A percentile compares a stretch with the other conserved stretches of the same genome.
Conservation (phyloP, 2,888 invertebrate species). For the Hololepta plana region DNA sequence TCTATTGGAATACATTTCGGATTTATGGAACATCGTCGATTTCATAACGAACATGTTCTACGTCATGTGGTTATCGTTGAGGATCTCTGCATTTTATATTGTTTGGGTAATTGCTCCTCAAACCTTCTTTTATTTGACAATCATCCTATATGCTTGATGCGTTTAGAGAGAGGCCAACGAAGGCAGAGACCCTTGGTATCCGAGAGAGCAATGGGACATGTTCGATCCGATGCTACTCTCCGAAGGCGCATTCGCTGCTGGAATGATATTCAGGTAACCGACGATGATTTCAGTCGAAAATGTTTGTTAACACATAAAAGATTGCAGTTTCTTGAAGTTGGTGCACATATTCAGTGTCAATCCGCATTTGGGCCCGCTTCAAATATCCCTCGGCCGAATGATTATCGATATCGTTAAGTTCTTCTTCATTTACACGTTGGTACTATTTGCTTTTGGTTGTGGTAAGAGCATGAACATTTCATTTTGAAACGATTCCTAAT, state of each 20-base stretch:
- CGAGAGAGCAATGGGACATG: constrained; percentile 81
- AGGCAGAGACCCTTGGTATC: constrained; percentile 66
- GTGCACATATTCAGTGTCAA: constrained; percentile 96
- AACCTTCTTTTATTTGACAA: constrained; percentile 1
- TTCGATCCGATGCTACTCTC: constrained; percentile 91
- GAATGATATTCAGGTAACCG: constrained; percentile 75
- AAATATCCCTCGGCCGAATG: constrained; percentile 89
- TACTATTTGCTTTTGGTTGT: constrained; percentile 89
- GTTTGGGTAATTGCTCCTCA: constrained; percentile 51
- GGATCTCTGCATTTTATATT: constrained; percentile 74
- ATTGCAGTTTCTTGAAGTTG: constrained; percentile 70
- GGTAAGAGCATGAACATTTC: constrained; percentile 41
- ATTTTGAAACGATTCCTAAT: not conserved
- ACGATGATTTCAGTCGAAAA: constrained; percentile 1
- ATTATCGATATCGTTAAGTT: constrained; percentile 90
- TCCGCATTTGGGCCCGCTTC: constrained; percentile 83
- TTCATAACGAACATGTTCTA: constrained; percentile 94
- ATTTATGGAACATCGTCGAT: constrained; percentile 97
- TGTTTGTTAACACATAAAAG: not conserved
- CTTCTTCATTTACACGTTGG: constrained; percentile 85
- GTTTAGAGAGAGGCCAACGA: constrained; percentile 44
- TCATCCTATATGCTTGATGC: constrained; percentile 3
- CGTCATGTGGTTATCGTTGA: constrained; percentile 77
- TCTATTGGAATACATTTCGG: constrained; percentile 75
- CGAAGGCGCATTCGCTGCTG: constrained; percentile 89